phyloP scores from a whole-genome alignment of 2,113 vertebrate genomes.

The Calypte anna region DNA sequence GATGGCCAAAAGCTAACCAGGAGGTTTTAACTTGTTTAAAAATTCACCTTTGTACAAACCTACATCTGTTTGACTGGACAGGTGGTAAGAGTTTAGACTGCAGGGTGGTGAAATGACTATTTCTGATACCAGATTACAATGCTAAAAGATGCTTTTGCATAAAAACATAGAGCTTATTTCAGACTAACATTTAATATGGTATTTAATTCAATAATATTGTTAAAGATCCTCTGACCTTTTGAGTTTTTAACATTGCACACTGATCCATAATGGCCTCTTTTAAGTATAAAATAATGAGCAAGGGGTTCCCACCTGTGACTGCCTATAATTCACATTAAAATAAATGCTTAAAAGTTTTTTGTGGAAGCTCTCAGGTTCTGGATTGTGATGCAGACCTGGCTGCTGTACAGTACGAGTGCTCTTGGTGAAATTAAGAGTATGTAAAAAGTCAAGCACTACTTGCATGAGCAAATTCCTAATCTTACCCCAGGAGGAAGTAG shows the following conservation, averaged over 20 bases:
- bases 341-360: background rate
- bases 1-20: background rate
- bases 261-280: background rate
- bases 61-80: background rate
- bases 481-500: background rate
- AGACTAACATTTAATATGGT: background rate
- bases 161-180: background rate
- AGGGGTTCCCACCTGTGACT: too few species aligned
- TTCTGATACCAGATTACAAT: fast-evolving
- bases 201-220: background rate
- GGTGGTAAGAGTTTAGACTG: background rate
- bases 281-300: background rate
- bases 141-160: background rate
- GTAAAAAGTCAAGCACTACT: background rate
- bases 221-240: background rate
- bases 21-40: background rate
- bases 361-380: background rate
- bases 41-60: background rate
- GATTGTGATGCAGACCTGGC: background rate
- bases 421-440: background rate
- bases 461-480: background rate
- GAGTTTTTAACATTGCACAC: background rate
- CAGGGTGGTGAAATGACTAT: fast-evolving
- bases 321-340: fast-evolving
- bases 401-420: background rate